phyloP scores from a whole-genome alignment of 2,797 vertebrate genomes.

The Sebastes melanostomus region DNA sequence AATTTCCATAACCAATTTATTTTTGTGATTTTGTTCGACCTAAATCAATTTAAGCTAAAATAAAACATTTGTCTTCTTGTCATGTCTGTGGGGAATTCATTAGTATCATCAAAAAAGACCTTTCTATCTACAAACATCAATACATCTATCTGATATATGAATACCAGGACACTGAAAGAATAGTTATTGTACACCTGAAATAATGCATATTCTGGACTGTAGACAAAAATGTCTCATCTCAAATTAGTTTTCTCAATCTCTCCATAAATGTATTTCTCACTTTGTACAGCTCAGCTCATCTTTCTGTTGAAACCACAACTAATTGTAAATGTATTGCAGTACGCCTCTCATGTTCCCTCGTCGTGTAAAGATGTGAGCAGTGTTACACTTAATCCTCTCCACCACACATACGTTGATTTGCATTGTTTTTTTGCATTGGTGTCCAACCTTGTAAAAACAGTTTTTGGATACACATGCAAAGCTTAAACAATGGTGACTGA shows the following conservation, averaged over 20 bases:
- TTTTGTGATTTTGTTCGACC: too few relatives aligned
- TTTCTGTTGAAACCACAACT: not conserved
- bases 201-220: not conserved
- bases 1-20: too few relatives aligned
- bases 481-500: not conserved
- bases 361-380: not conserved
- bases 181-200: not conserved
- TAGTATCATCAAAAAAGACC: not conserved
- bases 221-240: not conserved
- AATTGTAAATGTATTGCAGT: not conserved
- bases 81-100: not conserved
- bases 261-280: not conserved
- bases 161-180: not conserved
- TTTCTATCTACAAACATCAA: not conserved
- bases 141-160: not conserved
- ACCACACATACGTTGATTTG: constrained; percentile 36
- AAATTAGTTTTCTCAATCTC: not conserved
- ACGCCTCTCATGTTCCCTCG: not conserved
- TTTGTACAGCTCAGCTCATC: not conserved
- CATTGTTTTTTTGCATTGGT: constrained; percentile 65
- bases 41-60: too few relatives aligned
- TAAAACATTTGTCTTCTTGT: not conserved
- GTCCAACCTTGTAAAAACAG: constrained; percentile 43
- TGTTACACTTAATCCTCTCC: constrained; percentile 1
- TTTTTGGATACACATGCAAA: constrained; percentile 35